These are phyloP conservation scores for Conchocele bisecta DNA, from an alignment of 2,888 invertebrate species.

Conservation along the genomic window DNA sequence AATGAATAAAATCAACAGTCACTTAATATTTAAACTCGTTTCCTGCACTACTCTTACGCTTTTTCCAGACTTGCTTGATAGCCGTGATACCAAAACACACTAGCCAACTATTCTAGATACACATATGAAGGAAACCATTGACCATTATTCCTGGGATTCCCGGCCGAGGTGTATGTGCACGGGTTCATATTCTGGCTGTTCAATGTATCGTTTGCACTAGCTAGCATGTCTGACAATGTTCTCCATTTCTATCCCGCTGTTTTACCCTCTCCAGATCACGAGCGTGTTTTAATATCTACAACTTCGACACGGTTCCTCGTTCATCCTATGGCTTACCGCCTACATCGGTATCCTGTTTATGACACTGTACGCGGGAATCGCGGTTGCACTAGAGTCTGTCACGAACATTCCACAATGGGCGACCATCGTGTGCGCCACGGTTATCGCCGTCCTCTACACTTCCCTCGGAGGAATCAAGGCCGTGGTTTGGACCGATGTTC, in stretches of 20 bases:
- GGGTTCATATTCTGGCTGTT: slow-evolving; percentile 18
- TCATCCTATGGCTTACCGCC: neutral
- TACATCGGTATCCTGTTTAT: neutral
- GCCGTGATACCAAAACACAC: no score
- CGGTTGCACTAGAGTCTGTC: slow-evolving; percentile 13
- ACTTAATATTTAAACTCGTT: no score
- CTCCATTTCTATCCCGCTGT: slow-evolving; percentile 17
- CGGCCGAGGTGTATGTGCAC: no score
- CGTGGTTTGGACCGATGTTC: slow-evolving; percentile 9
- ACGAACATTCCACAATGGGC: neutral
- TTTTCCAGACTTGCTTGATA: no score
- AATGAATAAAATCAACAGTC: no score
- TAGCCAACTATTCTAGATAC: no score
- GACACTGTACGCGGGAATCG: slow-evolving; percentile 6
- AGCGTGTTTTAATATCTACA: slow-evolving; percentile 24
- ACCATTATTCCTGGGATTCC: no score
- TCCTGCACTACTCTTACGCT: no score
- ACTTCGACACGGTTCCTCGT: slow-evolving; percentile 2
- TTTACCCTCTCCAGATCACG: slow-evolving; percentile 15
- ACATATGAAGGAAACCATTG: no score
- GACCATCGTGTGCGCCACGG: no score
- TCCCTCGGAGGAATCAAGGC: slow-evolving; percentile 23
- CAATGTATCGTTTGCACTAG: slow-evolving; percentile 7
- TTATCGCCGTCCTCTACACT: slow-evolving; percentile 19
- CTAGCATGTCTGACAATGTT: no score